phyloP scores from a whole-genome alignment of 2,888 invertebrate genomes.

The Dione juno region DNA sequence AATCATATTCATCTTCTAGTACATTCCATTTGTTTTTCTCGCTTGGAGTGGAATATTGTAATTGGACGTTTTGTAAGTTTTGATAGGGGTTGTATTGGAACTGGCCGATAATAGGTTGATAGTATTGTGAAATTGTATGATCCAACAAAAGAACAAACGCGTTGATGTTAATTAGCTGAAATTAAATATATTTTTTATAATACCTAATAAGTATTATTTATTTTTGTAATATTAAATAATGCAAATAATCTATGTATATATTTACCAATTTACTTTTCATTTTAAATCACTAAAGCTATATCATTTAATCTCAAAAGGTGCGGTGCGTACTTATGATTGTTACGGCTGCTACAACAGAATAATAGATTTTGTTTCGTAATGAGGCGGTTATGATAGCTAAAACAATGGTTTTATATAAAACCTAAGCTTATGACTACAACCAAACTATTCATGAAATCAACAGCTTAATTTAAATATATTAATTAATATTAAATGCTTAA shows the following conservation, averaged over 20 bases:
- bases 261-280: constrained; percentile 28
- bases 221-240: neutral
- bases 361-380: constrained; percentile 8
- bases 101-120: constrained; percentile 26
- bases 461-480: neutral
- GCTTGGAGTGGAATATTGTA: constrained; percentile 28
- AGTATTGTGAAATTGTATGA: constrained; percentile 33
- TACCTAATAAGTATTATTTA: neutral
- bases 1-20: constrained; percentile 40
- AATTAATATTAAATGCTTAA: no score
- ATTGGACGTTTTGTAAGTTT: constrained; percentile 21
- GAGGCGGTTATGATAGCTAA: neutral
- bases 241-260: neutral
- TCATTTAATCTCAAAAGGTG: neutral
- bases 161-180: constrained; percentile 42
- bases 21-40: constrained; percentile 31
- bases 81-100: constrained; percentile 34
- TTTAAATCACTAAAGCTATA: neutral
- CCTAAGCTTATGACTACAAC: neutral
- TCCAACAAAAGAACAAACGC: constrained; percentile 32
- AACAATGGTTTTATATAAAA: constrained; percentile 24
- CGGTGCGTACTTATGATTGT: constrained; percentile 15
- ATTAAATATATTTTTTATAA: constrained; percentile 15
- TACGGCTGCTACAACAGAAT: neutral
- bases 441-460: neutral